These are phyloP conservation scores for Alcedo quadribrachys DNA, from an alignment of 2,797 vertebrate genomes.

Conservation along the genomic window DNA sequence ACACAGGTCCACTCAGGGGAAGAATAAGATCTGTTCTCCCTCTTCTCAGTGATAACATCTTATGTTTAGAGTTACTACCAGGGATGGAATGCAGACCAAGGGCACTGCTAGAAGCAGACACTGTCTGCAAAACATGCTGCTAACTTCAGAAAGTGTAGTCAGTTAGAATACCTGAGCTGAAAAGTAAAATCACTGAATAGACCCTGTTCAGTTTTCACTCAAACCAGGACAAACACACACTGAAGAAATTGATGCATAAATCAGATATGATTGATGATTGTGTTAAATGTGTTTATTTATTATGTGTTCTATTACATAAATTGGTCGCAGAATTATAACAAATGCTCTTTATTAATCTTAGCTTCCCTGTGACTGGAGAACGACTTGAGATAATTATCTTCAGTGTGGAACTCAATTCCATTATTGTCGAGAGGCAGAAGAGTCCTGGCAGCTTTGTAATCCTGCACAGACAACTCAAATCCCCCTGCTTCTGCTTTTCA, in stretches of 20 bases:
- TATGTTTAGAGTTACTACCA: no score
- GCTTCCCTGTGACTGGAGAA: slow-evolving; percentile 55
- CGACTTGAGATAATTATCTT: slow-evolving; percentile 65
- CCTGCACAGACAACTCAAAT: background rate
- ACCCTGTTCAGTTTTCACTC: no score
- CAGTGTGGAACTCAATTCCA: slow-evolving; percentile 48
- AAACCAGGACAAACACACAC: background rate
- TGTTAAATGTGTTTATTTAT: slow-evolving; percentile 72
- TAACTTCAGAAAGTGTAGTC: no score
- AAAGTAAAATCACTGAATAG: no score
- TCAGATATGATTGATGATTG: slow-evolving; percentile 72
- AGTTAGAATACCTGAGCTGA: no score
- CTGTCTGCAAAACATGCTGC: no score
- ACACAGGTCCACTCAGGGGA: no score
- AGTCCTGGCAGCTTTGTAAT: background rate
- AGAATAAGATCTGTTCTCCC: no score
- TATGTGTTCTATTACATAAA: slow-evolving; percentile 73
- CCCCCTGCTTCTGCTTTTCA: background rate
- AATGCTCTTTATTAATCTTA: slow-evolving; percentile 77
- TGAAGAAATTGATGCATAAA: slow-evolving; percentile 74
- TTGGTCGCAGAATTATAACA: slow-evolving; percentile 76
- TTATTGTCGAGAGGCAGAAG: slow-evolving; percentile 36
- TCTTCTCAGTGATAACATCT: no score
- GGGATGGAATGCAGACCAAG: no score
- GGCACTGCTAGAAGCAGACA: no score